Evolutionary conservation across 1,140 invertebrate species (phyloP).

Genomic region (Zophobas atratus): DNA sequence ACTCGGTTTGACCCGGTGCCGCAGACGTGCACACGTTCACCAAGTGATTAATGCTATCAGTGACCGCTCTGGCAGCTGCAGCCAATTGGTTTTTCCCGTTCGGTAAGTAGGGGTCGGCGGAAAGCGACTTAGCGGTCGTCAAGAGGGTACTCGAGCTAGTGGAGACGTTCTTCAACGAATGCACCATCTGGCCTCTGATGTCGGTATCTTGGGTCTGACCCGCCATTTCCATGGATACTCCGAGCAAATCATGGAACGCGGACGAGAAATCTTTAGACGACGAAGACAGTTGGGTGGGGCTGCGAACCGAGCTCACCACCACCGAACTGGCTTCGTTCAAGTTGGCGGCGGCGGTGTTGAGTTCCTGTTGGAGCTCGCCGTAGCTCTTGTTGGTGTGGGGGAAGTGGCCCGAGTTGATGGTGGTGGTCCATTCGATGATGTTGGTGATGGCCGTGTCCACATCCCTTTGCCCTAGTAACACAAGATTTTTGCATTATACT

Average conservation of each 20-base stretch:
- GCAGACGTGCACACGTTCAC: slow-evolving; percentile 88
- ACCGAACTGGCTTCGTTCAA: slow-evolving; percentile 88
- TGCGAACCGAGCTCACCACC: slow-evolving; percentile 81
- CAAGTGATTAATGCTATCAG: slow-evolving; percentile 93
- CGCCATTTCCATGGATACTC: slow-evolving; percentile 86
- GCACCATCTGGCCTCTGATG: slow-evolving; percentile 84
- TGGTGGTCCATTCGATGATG: slow-evolving; percentile 84
- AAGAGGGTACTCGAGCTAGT: slow-evolving; percentile 91
- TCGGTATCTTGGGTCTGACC: slow-evolving; percentile 83
- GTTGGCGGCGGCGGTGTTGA: slow-evolving; percentile 86
- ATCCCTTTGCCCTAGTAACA: slow-evolving; percentile 81
- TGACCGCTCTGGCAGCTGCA: slow-evolving; percentile 89
- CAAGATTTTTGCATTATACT: too few species aligned
- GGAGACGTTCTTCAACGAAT: slow-evolving; percentile 89
- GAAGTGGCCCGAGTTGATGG: slow-evolving; percentile 81
- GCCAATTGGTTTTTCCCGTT: slow-evolving; percentile 92
- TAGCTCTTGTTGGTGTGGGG: slow-evolving; percentile 82
- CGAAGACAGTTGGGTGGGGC: slow-evolving; percentile 79
- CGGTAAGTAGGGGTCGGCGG: slow-evolving; percentile 89
- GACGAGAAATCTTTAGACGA: slow-evolving; percentile 84
- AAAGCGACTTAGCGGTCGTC: slow-evolving; percentile 89
- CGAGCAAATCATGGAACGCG: slow-evolving; percentile 84
- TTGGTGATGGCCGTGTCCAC: slow-evolving; percentile 89
- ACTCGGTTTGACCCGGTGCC: slow-evolving; percentile 94
- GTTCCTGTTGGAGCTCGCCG: slow-evolving; percentile 87